phyloP scores from a whole-genome alignment of 2,888 invertebrate species.

The Drosophila incognita region DNA sequence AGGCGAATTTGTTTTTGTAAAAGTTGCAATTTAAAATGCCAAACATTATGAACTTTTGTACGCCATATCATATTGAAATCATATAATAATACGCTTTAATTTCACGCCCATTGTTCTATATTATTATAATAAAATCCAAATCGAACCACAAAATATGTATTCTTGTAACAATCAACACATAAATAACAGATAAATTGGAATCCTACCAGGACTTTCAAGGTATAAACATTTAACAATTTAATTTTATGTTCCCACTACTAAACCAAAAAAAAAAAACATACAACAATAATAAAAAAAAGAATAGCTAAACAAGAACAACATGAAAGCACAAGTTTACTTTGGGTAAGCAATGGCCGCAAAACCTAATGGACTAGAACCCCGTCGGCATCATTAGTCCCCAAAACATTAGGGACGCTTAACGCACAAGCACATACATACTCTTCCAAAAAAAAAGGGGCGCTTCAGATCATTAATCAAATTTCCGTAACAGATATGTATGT shows the following conservation, averaged over 20 bases:
- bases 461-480: slow-evolving; percentile 76
- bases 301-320: slow-evolving; percentile 22
- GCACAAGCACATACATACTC: slow-evolving; percentile 6
- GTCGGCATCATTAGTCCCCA: slow-evolving; percentile 66
- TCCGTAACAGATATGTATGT: slow-evolving; percentile 47
- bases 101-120: slow-evolving; percentile 69
- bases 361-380: slow-evolving; percentile 76
- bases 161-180: slow-evolving; percentile 68
- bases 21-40: slow-evolving; percentile 53
- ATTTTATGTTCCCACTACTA: slow-evolving; percentile 59
- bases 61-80: slow-evolving; percentile 45
- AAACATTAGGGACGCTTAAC: slow-evolving; percentile 29
- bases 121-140: slow-evolving; percentile 46
- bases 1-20: slow-evolving; percentile 16
- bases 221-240: slow-evolving; percentile 82
- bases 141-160: slow-evolving; percentile 63
- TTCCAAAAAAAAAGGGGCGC: slow-evolving; percentile 36
- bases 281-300: slow-evolving; percentile 12
- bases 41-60: slow-evolving; percentile 17
- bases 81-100: slow-evolving; percentile 74
- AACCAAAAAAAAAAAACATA: slow-evolving; percentile 20
- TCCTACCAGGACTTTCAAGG: slow-evolving; percentile 86
- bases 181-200: slow-evolving; percentile 85
- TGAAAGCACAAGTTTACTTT: slow-evolving; percentile 51
- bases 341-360: slow-evolving; percentile 64